Base-by-base conservation (phyloP, 2,888 invertebrate genomes). In the Lycaena phlaeas region DNA sequence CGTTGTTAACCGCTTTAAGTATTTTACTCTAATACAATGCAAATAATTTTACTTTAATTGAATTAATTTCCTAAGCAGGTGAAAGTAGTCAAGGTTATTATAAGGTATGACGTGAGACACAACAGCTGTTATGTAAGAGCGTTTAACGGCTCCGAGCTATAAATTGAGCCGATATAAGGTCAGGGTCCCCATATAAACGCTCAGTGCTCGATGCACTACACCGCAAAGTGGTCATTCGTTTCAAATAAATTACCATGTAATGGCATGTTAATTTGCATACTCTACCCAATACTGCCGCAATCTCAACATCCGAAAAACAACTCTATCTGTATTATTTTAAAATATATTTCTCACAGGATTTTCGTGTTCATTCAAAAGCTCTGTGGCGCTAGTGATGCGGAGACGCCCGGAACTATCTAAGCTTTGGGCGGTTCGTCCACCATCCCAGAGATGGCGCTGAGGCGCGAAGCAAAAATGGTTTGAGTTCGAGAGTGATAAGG, bases 241-340 rank as follows among this genome's bases (percentile, higher is more conserved):
- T 81, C 75, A 84, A 79, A 85, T 85, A 85, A 84, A 85, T 85
- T 82, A 82, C 82, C 76, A 73, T 78, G 79, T 84, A 85, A 85
- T 82, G 72, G 81, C 65, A 65, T 67, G 68, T 71, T 79, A 73
- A 85, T 85, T 85, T 85, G 79, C 85, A 85, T 85, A 85, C 77
- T 74, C 64, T 64, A 67, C 61, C 59, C 63, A 57, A 59, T 50
- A 55, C 53, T 56, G 55, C 56, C 54, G 51, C 45, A 51, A 46
- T 55, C 42, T 51, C 48, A 41, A 43, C 55, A 62, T 42, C 43
- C 60, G 26, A 70, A 70, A 65, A 48, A 49, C 56, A 60, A 66
- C 72, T 64, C 54, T 73, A 59, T 57, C 27, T 40, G 36, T 17
- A 42, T 11, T 3, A 4, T 0, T 1, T 39, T 57, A 69, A 60